Evolutionary conservation across 2,113 vertebrate species (phyloP).

Genomic region (Perca flavescens): DNA sequence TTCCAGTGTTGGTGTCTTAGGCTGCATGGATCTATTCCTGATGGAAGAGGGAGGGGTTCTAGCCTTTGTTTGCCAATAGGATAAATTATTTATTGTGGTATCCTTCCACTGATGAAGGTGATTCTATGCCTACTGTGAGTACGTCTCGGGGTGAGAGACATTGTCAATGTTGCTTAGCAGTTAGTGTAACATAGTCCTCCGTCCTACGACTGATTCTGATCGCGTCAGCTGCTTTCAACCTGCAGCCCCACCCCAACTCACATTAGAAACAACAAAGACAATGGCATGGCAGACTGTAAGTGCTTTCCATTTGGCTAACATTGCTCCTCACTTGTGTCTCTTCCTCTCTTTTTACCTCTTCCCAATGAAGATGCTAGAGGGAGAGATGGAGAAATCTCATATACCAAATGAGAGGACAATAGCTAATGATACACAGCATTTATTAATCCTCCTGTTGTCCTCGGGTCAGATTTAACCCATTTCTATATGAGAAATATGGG

Average conservation of each 20-base stretch:
- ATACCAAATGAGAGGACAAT: background rate
- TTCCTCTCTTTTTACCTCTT: background rate
- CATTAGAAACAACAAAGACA: background rate
- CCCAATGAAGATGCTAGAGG: background rate
- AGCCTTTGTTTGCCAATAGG: background rate
- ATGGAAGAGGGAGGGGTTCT: background rate
- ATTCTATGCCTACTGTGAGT: background rate
- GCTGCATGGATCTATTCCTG: background rate
- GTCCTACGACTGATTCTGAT: background rate
- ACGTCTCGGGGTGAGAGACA: background rate
- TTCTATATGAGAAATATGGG: no score
- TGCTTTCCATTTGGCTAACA: constrained; percentile 13
- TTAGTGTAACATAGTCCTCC: background rate
- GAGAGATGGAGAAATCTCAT: background rate
- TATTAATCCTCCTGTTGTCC: no score
- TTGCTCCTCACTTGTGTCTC: background rate
- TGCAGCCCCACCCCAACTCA: background rate
- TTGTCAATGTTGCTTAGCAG: background rate
- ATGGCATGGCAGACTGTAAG: background rate
- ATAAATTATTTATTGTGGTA: background rate
- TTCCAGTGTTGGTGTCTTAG: background rate
- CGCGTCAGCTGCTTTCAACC: background rate
- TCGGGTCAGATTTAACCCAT: no score
- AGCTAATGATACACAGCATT: background rate
- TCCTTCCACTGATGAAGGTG: background rate